Conservation (phyloP, 2,797 vertebrate species). For the Sebastes hubbsi region DNA sequence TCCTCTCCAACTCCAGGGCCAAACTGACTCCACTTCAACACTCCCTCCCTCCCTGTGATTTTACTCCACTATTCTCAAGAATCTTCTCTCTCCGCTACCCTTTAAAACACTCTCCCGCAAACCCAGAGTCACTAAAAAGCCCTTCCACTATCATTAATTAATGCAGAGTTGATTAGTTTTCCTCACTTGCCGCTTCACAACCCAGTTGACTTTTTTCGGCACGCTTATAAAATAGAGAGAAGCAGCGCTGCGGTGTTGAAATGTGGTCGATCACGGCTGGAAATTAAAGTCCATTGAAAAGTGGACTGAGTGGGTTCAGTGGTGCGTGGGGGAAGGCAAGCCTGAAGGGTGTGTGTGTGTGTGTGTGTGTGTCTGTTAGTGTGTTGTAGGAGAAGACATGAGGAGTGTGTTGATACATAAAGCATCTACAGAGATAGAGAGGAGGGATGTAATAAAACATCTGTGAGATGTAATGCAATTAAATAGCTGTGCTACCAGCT, state of each 20-base stretch:
- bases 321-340: conserved; percentile 38
- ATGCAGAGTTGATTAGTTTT: conserved; percentile 70
- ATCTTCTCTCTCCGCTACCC: conserved; percentile 36
- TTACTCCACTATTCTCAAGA: conserved; percentile 33
- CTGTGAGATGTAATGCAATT: conserved; percentile 1
- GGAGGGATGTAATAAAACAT: conserved; percentile 8
- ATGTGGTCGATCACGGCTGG: conserved; percentile 64
- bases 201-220: conserved; percentile 56
- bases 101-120: conserved; percentile 36
- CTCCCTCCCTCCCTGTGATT: background rate
- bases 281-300: conserved; percentile 74
- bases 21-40: conserved; percentile 22
- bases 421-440: conserved; percentile 13
- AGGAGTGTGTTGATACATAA: conserved; percentile 17
- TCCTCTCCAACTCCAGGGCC: conserved; percentile 29
- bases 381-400: conserved; percentile 6
- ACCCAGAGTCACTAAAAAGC: conserved; percentile 62
- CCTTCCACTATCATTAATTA: conserved; percentile 72
- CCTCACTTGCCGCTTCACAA: conserved; percentile 62
- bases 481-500: background rate
- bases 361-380: conserved; percentile 10
- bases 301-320: conserved; percentile 61
- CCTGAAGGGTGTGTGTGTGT: conserved; percentile 36
- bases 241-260: conserved; percentile 49
- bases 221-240: conserved; percentile 61